Evolutionary conservation across 2,888 invertebrate genomes (phyloP), one percentile per base, ranked within the genome.

Genomic region (Tetranychus piercei): DNA sequence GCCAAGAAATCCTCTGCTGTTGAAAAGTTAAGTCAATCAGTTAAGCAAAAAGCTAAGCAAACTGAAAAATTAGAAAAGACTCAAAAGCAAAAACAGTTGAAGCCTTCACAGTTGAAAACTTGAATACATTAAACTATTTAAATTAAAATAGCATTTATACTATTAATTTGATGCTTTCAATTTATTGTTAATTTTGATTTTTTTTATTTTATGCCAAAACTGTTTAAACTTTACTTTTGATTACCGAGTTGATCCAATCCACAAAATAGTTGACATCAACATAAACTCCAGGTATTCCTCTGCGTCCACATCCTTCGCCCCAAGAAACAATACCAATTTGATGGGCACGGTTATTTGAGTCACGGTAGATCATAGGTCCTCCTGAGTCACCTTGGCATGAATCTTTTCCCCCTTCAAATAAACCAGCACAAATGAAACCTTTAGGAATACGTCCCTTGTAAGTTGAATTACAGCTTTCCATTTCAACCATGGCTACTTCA

Each of bases 1-100:
- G 79, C 79, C 55, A 78, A 75, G 79, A 81, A 82, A 79, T 80
- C 81, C 23, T 55, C 66, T n/a, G 55, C 3, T 34, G 34, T 34
- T 34, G 34, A 34, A 34, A 34, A 34, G 4, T 34, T 34, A 34
- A 34, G 34, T 34, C 34, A 34, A 34, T 34, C 34, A 34, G 34
- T 5, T 34, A 34, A 34, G 34, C 34, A 34, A 34, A 34, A 34
- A 34, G 34, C 34, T 34, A 55, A 55, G 3, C 55, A 55, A 15
- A 7, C 55, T 55, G 55, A 55, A 55, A 55, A 55, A 55, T 15
- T 55, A 9, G 55, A 74, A 23, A 69, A 22, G 74, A 67, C 69
- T 15, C 22, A 69, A n/a, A 43, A 55, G 9, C 9, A 15, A 9
- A 55, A 6, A 55, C 55, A 55, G 7, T 5, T 55, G 9, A 15